A percentile compares a stretch with the other conserved stretches of the same genome.
phyloP scores from a whole-genome alignment of 2,797 vertebrate species.

The Sebastes baramenuke region DNA sequence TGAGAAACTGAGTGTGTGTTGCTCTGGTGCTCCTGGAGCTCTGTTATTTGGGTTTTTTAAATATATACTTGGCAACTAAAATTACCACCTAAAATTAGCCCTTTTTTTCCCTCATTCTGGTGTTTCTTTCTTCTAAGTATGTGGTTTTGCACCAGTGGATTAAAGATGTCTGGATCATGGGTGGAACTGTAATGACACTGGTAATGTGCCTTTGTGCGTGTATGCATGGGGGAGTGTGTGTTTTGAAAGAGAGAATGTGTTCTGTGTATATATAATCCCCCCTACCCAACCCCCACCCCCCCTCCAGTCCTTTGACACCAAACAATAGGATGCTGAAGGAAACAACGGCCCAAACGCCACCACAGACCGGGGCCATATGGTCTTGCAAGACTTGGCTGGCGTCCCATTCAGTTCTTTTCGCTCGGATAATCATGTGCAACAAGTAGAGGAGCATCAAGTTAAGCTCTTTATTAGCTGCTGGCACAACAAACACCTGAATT shows the following conservation, averaged over 20 bases:
- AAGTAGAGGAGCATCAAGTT: slow-evolving; percentile 52
- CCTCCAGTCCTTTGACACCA: slow-evolving; percentile 64
- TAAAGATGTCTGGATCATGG: slow-evolving; percentile 35
- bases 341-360: slow-evolving; percentile 70
- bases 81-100: neutral
- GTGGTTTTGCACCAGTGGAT: slow-evolving; percentile 17
- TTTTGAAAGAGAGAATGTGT: slow-evolving; percentile 72
- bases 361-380: slow-evolving; percentile 72
- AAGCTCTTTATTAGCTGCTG: slow-evolving; percentile 47
- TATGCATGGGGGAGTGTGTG: slow-evolving; percentile 49
- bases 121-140: neutral
- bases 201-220: slow-evolving; percentile 59
- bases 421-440: slow-evolving; percentile 54
- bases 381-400: slow-evolving; percentile 62
- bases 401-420: slow-evolving; percentile 55
- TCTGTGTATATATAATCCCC: slow-evolving; percentile 71
- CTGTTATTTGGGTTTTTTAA: neutral
- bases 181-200: slow-evolving; percentile 57
- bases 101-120: neutral
- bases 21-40: neutral
- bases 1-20: neutral
- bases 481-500: slow-evolving; percentile 41
- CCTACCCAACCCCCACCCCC: slow-evolving; percentile 1
- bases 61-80: neutral
- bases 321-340: slow-evolving; percentile 75